Evolutionary conservation across 2,797 vertebrate genomes (phyloP), one percentile per base, ranked within the genome.

Genomic region (Anguilla pacifica): DNA sequence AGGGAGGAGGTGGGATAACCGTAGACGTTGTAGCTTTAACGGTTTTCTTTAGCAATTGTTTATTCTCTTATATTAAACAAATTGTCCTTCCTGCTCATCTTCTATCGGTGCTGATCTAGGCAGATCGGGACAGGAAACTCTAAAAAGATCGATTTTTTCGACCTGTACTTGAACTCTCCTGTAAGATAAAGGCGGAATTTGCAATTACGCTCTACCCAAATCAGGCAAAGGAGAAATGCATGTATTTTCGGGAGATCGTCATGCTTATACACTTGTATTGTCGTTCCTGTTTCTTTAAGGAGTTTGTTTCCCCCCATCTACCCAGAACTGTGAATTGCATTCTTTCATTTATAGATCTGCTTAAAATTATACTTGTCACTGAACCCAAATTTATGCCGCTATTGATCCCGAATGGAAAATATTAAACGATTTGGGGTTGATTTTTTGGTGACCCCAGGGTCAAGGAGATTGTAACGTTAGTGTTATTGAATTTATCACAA

Each of bases 291-390:
- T 95, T 93, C 85, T 95, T 95, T 93, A 94, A 94, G 95, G 95
- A 96, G 96, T 96, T 95, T 96, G 94, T 94, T 95, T 96, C 17
- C 72, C 10, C 67, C 93, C 96, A 96, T 97, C 90, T 91, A 87
- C 94, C 92, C 43, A 93, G 94, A 94, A 91, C 43, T 89, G 94
- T 94, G 95, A 96, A 95, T 92, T 93, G 92, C 92, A 86, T 92
- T 93, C 93, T 95, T 95, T 97, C 93, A 96, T 95, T 97, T 98
- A 98, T 98, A 97, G 97, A 99, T 99, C 97, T 97, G 96, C 96
- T 96, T 97, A 98, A 99, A 97, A 99, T 99, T 98, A 99, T 98
- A 97, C 97, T 98, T 99, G 98, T 98, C 98, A 98, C 97, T 98
- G 97, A 97, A 96, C 96, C 96, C 95, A 97, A 98, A 98, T 99